Evolutionary conservation across 92 coral and sea anemone species (phyloP).

Genomic region (Actinostola sp.): DNA sequence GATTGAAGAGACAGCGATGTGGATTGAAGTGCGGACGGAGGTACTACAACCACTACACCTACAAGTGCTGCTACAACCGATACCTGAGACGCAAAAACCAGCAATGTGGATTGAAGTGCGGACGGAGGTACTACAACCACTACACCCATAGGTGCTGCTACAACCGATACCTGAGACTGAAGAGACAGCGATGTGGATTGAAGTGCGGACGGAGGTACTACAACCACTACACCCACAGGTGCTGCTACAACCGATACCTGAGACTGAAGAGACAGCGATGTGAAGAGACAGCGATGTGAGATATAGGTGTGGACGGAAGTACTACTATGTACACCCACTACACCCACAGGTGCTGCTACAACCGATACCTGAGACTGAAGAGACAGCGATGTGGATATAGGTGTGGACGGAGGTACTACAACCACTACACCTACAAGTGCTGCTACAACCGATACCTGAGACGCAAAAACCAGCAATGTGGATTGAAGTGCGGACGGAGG

Average conservation of each 20-base stretch:
- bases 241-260: conserved; percentile 14
- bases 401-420: no score
- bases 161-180: conserved; percentile 1
- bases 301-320: neutral
- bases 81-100: conserved; percentile 4
- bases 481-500: no score
- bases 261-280: neutral
- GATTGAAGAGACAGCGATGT: neutral
- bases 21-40: neutral
- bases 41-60: conserved; percentile 5
- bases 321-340: no score
- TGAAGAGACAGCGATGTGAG: no score
- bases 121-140: neutral
- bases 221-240: neutral
- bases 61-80: conserved; percentile 13
- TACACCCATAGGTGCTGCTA: conserved; percentile 1
- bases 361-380: no score
- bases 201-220: neutral
- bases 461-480: no score
- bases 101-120: conserved; percentile 1
- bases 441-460: no score
- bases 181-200: neutral
- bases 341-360: no score
- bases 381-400: no score
- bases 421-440: no score